Percentiles rank a stretch among this genome's conserved stretches.
Conservation (phyloP, 2,888 invertebrate species). For the Synergus umbraculus region DNA sequence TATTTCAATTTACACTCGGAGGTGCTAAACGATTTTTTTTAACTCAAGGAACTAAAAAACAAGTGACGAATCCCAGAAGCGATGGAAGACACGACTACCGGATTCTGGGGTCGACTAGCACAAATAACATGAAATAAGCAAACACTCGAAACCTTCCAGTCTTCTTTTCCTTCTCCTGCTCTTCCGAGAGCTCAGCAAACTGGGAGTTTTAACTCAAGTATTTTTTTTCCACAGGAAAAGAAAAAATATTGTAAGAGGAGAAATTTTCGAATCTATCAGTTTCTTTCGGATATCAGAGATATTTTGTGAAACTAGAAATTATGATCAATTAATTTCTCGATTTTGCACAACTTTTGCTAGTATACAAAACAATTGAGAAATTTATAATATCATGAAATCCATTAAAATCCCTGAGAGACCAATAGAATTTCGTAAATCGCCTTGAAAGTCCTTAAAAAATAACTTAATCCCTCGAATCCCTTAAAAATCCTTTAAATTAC, state of each 20-base stretch:
- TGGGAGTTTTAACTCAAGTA: constrained; percentile 43
- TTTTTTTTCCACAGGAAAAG: constrained; percentile 9
- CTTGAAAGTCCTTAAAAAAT: too few species aligned
- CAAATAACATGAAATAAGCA: constrained; percentile 52
- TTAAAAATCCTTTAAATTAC: too few species aligned
- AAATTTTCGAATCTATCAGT: background rate
- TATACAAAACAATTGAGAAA: too few species aligned
- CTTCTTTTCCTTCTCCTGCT: constrained; percentile 45
- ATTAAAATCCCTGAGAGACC: too few species aligned
- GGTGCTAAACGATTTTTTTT: constrained; percentile 5
- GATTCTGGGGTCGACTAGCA: constrained; percentile 44
- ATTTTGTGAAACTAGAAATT: too few species aligned
- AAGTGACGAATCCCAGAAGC: constrained; percentile 43
- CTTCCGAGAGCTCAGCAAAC: constrained; percentile 45
- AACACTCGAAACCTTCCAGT: constrained; percentile 44
- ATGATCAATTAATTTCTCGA: too few species aligned
- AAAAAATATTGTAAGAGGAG: background rate
- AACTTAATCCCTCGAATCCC: too few species aligned
- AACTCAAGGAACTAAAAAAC: background rate
- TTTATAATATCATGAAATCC: too few species aligned
- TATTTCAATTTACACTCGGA: constrained; percentile 1
- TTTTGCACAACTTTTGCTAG: too few species aligned
- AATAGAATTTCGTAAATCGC: too few species aligned
- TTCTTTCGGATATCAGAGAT: too few species aligned
- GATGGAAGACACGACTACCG: constrained; percentile 51